A percentile compares a stretch with the other conserved stretches of the same genome.
Evolutionary conservation across 2,113 vertebrate genomes (phyloP).

Genomic region (Campylorhamphus procurvoides): DNA sequence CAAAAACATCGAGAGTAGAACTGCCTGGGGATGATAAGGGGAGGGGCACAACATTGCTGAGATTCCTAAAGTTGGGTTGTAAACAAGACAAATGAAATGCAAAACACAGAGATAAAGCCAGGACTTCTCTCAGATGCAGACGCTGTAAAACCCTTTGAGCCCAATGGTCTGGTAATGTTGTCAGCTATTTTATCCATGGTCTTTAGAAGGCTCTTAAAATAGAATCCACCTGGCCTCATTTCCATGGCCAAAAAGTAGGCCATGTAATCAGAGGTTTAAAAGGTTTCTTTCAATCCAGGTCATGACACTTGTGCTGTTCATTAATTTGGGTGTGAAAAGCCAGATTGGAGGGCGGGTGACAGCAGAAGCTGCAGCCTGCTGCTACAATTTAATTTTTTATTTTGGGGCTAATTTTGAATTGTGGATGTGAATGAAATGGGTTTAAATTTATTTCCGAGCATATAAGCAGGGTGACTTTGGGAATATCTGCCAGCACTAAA

Average conservation of each 20-base stretch:
- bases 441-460: not conserved
- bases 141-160: not conserved
- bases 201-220: conserved; percentile 47
- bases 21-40: not conserved
- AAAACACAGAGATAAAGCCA: not conserved
- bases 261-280: conserved; percentile 6
- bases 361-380: not conserved
- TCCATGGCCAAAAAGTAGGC: conserved; percentile 25
- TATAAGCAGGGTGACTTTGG: not conserved
- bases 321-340: not conserved
- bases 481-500: not conserved
- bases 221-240: conserved; percentile 59
- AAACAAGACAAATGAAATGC: not conserved
- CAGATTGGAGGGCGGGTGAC: not conserved
- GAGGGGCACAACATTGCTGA: not conserved
- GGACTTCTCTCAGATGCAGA: not conserved
- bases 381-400: not conserved
- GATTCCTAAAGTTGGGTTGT: not conserved
- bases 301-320: not conserved
- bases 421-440: not conserved
- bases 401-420: not conserved
- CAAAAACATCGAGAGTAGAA: not conserved
- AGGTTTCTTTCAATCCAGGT: conserved; percentile 34
- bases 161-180: not conserved
- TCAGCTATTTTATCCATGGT: not conserved